phyloP scores from a whole-genome alignment of 2,888 invertebrate species.

The Phaedon cochleariae region DNA sequence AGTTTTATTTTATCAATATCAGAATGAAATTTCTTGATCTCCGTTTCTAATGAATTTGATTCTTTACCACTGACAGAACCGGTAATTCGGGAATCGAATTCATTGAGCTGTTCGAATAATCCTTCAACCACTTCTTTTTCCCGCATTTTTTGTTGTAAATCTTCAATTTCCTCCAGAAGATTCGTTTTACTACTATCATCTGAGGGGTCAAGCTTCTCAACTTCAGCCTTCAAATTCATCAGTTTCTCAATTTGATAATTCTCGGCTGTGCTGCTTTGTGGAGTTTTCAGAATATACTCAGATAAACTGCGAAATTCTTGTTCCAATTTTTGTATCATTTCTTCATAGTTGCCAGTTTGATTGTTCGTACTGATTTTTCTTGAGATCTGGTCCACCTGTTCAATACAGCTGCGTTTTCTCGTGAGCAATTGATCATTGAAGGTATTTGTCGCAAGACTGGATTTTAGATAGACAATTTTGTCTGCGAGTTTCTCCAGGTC shows the following conservation, averaged over 20 bases:
- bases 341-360: not conserved
- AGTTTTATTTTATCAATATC: not conserved
- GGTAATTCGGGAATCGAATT: not conserved
- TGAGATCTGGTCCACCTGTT: slow-evolving; percentile 28
- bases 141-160: slow-evolving; percentile 13
- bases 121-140: slow-evolving; percentile 17
- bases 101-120: not conserved
- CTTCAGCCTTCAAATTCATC: not conserved
- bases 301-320: not conserved
- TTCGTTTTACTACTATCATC: not conserved
- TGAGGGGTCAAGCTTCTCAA: not conserved
- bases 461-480: slow-evolving; percentile 11
- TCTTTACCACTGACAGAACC: not conserved
- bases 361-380: slow-evolving; percentile 24
- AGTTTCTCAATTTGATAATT: not conserved
- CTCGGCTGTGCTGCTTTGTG: not conserved
- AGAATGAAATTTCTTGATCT: not conserved
- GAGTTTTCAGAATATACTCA: too few species aligned
- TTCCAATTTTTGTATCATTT: not conserved
- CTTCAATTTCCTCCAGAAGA: slow-evolving; percentile 7
- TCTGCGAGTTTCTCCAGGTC: slow-evolving; percentile 24
- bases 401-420: slow-evolving; percentile 36
- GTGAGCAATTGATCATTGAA: slow-evolving; percentile 33
- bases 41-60: not conserved
- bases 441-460: slow-evolving; percentile 11